Base-by-base conservation (phyloP, 2,888 invertebrate species). In the Metallyticus violacea region DNA sequence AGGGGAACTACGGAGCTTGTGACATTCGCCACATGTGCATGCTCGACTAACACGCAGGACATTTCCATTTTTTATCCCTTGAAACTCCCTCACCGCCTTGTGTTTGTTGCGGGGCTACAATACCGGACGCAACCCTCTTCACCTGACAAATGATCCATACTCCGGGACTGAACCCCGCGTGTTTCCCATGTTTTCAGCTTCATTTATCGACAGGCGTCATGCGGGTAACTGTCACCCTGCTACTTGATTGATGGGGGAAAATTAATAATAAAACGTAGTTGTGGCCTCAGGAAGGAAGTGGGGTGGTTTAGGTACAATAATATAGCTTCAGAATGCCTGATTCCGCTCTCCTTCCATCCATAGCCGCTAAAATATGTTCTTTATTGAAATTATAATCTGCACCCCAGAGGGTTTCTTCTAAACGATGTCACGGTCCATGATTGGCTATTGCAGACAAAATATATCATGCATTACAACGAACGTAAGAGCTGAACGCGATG, bases 141-240 rank as follows among this genome's bases (percentile, higher is more conserved):
- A 86, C 85, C 85, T 86, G 86, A 83, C 86, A 86, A 83, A 86
- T 86, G 86, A 86, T 86, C 82, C 82, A 82, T 86, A 62, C 80
- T 77, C 29, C 29, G 81, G 62, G 27, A 62, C 15, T 22, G 40
- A 62, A 62, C 40, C 40, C 40, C 40, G 80, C 81, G 81, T 85
- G 82, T 85, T 85, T 77, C 85, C 62, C 87, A 77, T 77, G 77
- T 85, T 85, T 84, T 81, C 85, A 80, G 79, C 84, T 86, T 83
- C 85, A 85, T 87, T 86, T 85, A 79, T 87, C 87, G 82, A 30
- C 82, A 87, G 77, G 77, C 79, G 79, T 85, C 84, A 87, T 77
- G 76, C 83, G 25, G 27, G 86, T 26, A 30, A 79, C 86, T 86
- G 86, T 86, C 81, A 86, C 26, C 40, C 78, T 82, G 86, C 40